phyloP scores from a whole-genome alignment of 2,888 invertebrate species.

The Caenorhabditis sp. region DNA sequence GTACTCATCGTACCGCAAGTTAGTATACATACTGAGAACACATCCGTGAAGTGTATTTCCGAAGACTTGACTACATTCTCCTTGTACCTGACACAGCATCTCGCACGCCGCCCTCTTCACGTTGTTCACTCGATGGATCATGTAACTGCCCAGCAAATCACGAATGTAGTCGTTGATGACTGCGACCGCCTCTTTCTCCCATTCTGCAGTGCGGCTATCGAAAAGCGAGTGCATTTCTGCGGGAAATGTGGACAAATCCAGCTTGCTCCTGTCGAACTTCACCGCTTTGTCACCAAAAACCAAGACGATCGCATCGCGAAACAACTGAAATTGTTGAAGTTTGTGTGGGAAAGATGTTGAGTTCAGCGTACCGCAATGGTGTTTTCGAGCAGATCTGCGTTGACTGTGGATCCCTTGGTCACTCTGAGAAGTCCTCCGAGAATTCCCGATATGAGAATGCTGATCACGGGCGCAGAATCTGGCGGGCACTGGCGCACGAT shows the following conservation, averaged over 20 bases:
- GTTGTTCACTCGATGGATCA: not conserved
- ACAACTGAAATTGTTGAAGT: constrained; percentile 8
- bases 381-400: not conserved
- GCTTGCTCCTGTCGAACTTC: constrained; percentile 4
- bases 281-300: constrained; percentile 16
- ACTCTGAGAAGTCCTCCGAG: constrained; percentile 4
- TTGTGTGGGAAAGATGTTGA: not conserved
- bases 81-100: constrained; percentile 13
- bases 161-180: constrained; percentile 14
- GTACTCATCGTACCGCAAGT: constrained; percentile 18
- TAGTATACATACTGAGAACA: constrained; percentile 3
- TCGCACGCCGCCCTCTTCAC: not conserved
- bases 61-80: constrained; percentile 3
- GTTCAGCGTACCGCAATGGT: not conserved
- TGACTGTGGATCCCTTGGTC: not conserved
- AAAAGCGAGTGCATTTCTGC: constrained; percentile 1
- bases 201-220: constrained; percentile 2
- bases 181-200: constrained; percentile 1
- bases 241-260: not conserved
- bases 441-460: constrained; percentile 6
- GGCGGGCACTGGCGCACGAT: constrained; percentile 12
- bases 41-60: not conserved
- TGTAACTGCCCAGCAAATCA: not conserved
- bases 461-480: not conserved
- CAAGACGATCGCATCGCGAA: constrained; percentile 4